Percentiles rank a stretch among this genome's conserved stretches.
Evolutionary conservation across 2,797 vertebrate species (phyloP).

Genomic region (Chelon labrosus): DNA sequence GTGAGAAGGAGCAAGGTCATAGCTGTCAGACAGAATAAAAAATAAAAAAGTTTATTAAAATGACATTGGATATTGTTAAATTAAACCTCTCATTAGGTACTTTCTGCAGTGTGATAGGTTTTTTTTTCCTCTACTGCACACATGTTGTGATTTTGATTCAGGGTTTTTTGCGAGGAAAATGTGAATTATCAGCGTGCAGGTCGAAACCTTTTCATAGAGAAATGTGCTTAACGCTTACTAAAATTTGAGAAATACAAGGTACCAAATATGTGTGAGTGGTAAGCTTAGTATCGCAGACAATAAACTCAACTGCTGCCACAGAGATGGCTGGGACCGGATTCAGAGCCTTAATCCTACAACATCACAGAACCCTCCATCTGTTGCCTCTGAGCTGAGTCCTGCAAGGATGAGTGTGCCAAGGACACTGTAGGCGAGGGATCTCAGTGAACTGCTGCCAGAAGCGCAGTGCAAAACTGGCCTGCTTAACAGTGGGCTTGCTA

Average conservation of each 20-base stretch:
- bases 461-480: conserved; percentile 73
- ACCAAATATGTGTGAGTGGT: conserved; percentile 70
- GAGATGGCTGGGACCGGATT: conserved; percentile 85
- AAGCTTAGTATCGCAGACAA: conserved; percentile 84
- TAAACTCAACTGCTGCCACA: conserved; percentile 84
- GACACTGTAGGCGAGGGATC: conserved; percentile 86
- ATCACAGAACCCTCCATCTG: conserved; percentile 90
- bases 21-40: conserved; percentile 34
- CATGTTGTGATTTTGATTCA: conserved; percentile 9
- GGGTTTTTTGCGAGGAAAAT: background rate
- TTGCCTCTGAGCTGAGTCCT: conserved; percentile 86
- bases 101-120: conserved; percentile 4
- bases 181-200: background rate
- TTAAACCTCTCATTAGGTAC: conserved; percentile 10
- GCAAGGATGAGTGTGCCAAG: conserved; percentile 85
- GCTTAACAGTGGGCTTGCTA: conserved; percentile 69
- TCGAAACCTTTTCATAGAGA: conserved; percentile 7
- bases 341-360: conserved; percentile 88
- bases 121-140: background rate
- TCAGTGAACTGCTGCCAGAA: conserved; percentile 81
- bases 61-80: conserved; percentile 18
- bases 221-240: conserved; percentile 16
- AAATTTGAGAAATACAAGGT: conserved; percentile 29
- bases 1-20: conserved; percentile 53
- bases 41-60: conserved; percentile 27